These are phyloP conservation scores for Brachypodius melanocephalos DNA, from an alignment of 2,113 vertebrate species.

Conservation along the genomic window DNA sequence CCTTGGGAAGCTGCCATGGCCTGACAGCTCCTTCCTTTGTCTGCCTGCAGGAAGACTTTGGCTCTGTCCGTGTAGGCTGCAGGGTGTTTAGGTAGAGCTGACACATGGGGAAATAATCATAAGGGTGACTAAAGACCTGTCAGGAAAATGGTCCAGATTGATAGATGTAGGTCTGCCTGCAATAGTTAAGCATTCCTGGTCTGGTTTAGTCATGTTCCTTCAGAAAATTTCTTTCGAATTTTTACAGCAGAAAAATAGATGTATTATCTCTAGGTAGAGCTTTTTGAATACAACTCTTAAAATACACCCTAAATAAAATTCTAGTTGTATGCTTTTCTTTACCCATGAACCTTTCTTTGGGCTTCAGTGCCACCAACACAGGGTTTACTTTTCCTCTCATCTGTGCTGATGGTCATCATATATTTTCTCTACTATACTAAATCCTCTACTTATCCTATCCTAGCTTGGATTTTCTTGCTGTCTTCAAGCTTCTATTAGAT, in stretches of 20 bases:
- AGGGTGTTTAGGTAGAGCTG: not conserved
- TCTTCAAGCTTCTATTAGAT: not conserved
- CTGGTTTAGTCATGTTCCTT: not conserved
- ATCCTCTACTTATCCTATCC: not conserved
- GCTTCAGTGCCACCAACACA: not conserved
- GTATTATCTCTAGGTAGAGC: not conserved
- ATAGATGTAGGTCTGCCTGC: not conserved
- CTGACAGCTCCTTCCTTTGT: not conserved
- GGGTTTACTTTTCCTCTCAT: not conserved
- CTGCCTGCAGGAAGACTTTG: not conserved
- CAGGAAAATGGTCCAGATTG: not conserved
- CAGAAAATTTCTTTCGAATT: not conserved
- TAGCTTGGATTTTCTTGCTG: not conserved
- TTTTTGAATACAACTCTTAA: not conserved
- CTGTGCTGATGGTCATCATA: not conserved
- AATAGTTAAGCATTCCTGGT: not conserved
- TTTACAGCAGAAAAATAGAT: not conserved
- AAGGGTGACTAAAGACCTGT: not conserved
- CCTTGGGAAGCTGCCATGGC: not conserved
- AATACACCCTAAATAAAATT: not conserved
- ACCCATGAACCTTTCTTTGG: not conserved
- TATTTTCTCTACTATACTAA: not conserved
- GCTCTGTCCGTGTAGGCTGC: not conserved
- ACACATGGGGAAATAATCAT: not conserved
- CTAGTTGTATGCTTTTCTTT: not conserved